Conservation (phyloP, 2,888 invertebrate genomes). For the Anthrax anthrax region DNA sequence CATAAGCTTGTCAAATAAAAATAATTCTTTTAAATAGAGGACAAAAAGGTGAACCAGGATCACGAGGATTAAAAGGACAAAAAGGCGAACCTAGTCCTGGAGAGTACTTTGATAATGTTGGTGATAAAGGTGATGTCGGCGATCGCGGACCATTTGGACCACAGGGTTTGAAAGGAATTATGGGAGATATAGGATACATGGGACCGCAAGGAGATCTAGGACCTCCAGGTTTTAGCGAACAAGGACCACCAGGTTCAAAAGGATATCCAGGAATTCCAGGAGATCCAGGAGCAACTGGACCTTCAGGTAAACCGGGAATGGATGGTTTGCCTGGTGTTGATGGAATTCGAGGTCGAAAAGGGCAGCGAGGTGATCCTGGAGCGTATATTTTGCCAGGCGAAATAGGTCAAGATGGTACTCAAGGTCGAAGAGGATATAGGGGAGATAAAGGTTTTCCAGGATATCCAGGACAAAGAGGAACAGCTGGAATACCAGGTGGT, state of each 20-base stretch:
- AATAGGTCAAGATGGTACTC: conserved; percentile 29
- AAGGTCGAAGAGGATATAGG: conserved; percentile 32
- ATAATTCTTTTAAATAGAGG: conserved; percentile 22
- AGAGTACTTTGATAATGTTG: conserved; percentile 36
- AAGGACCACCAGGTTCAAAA: conserved; percentile 46
- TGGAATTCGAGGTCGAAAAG: conserved; percentile 32
- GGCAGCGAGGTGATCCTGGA: conserved; percentile 34
- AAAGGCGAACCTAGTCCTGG: conserved; percentile 43
- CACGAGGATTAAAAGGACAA: conserved; percentile 36
- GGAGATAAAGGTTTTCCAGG: conserved; percentile 41
- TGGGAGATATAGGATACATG: conserved; percentile 39
- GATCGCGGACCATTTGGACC: conserved; percentile 38
- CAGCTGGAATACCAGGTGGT: conserved; percentile 38
- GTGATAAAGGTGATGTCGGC: conserved; percentile 36
- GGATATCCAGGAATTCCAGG: conserved; percentile 55
- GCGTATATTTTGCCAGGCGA: conserved; percentile 30
- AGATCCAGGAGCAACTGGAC: conserved; percentile 46
- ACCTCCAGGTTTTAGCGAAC: conserved; percentile 32
- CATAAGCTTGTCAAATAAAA: neutral
- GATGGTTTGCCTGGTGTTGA: conserved; percentile 32
- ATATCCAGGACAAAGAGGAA: conserved; percentile 34
- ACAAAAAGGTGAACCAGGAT: conserved; percentile 36
- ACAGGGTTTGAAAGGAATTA: conserved; percentile 42
- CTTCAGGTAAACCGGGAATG: conserved; percentile 40
- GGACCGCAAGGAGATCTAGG: conserved; percentile 42